Evolutionary conservation across 2,888 invertebrate species (phyloP), one percentile per base, ranked within the genome.

Genomic region (Meliscaeva auricollis): DNA sequence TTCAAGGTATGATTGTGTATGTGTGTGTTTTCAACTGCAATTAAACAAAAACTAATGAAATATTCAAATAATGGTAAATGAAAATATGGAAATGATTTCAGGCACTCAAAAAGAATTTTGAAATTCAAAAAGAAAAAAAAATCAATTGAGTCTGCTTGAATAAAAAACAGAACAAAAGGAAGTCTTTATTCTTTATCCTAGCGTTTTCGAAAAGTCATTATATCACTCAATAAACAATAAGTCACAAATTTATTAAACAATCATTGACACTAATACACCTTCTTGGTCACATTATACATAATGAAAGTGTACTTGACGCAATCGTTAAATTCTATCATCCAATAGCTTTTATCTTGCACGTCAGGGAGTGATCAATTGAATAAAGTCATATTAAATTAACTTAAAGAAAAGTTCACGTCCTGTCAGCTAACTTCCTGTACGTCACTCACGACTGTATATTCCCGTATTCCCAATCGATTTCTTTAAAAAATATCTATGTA

Each of bases 391-490:
- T 64, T 64, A 46, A 64, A 64, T 64, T 46, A 46, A 64, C 46
- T 64, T 46, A 5, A 30, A 30, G 30, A 30, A 64, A 64, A 64
- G 44, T 64, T 64, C 46, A 46, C 32, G 17, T 46, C 64, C 64
- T 64, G 46, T 0, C 15, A 56, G n/a, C 50, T 26, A 56, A 60
- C 62, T 62, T 30, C 15, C 44, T 26, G 0, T 11, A 46, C 22
- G 64, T 64, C 64, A 46, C 64, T 64, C 30, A 32, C 64, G n/a
- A n/a, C n/a, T n/a, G n/a, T 30, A 1, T 26, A 41, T 41, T 41
- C n/a, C n/a, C 4, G n/a, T 54, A 64, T 64, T 64, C 30, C 64
- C 46, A 64, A 64, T 64, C 32, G 64, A 64, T 64, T 62, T 22
- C n/a, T 46, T 17, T 46, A 30, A 64, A 30, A 64, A 26, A 26